Percentiles rank a stretch among this genome's conserved stretches.
These are phyloP conservation scores for Amblyopsis rosae DNA, from an alignment of 2,113 vertebrate genomes.

Conservation along the genomic window DNA sequence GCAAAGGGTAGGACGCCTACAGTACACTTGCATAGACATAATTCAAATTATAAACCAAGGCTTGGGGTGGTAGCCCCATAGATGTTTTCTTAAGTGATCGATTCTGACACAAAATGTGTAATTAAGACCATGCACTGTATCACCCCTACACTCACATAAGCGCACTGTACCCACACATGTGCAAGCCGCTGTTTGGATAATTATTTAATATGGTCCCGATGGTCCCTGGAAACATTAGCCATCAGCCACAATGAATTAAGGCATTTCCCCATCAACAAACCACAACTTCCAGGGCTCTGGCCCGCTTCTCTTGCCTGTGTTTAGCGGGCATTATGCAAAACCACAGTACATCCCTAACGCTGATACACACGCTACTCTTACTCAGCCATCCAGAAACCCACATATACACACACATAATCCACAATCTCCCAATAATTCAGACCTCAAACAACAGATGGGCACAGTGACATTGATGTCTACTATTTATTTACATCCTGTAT, in stretches of 20 bases:
- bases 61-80: too few relatives aligned
- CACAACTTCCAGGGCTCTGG: slow-evolving; percentile 61
- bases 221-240: slow-evolving; percentile 55
- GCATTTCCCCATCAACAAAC: slow-evolving; percentile 69
- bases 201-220: slow-evolving; percentile 46
- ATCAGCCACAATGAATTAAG: slow-evolving; percentile 63
- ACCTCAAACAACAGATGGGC: slow-evolving; percentile 28
- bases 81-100: background rate
- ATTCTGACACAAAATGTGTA: slow-evolving; percentile 8
- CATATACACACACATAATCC: slow-evolving; percentile 17
- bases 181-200: slow-evolving; percentile 23
- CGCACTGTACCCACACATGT: background rate
- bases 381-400: slow-evolving; percentile 17
- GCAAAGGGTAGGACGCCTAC: background rate
- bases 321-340: slow-evolving; percentile 6
- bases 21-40: too few relatives aligned
- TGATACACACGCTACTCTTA: slow-evolving; percentile 10
- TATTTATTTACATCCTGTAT: slow-evolving; percentile 62
- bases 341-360: slow-evolving; percentile 2
- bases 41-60: background rate
- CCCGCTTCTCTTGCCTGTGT: slow-evolving; percentile 28
- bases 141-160: background rate
- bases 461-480: slow-evolving; percentile 49
- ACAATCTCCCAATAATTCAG: slow-evolving; percentile 11
- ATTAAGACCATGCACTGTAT: slow-evolving; percentile 4